Base-by-base conservation (phyloP, 2,797 vertebrate species). In the Chiropotes sagulatus region DNA sequence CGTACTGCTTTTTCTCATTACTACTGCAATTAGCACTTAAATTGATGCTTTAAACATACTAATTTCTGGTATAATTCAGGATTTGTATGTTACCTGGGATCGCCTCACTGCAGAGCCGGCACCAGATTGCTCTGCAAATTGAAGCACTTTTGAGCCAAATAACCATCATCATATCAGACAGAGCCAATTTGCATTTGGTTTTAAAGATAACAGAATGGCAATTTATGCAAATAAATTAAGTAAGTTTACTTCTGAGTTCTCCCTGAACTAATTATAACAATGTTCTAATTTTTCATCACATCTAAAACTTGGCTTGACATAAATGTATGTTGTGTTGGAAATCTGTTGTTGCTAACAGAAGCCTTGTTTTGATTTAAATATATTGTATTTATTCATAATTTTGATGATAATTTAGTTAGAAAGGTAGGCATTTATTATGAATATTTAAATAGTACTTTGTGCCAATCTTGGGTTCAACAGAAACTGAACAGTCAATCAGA, bases 21-120 rank as follows among this genome's bases (percentile, higher is more conserved):
- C 99, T 99, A 99, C 99, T 98, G 99, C 99, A 99, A 99, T 99
- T 99, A 99, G 99, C 99, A 99, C 99, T 99, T 99, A 99, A 99
- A 99, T 99, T 99, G 99, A 99, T 99, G 99, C 99, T 99, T 99
- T 99, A 99, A 99, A 99, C 99, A 99, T 99, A 98, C 99, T 99
- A 99, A 99, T 99, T 99, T 99, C 99, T 98, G 98, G 99, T 99
- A 99, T 99, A 99, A 99, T 99, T 99, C 99, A 99, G 99, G 99
- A 99, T 99, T 99, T 99, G 99, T 99, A 99, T 99, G 99, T 99
- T 99, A 99, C 99, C 99, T 99, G 99, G 98, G 99, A 99, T 98
- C 98, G 99, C 98, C 99, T 99, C 98, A 98, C 98, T 98, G 98
- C 98, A 99, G 99, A 99, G 99, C 98, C 98, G 97, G 98, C 98